A percentile compares a stretch with the other conserved stretches of the same genome.
Evolutionary conservation across 64 coral and sea anemone genomes (phyloP).

Genomic region (Astreopora myriophthalma): DNA sequence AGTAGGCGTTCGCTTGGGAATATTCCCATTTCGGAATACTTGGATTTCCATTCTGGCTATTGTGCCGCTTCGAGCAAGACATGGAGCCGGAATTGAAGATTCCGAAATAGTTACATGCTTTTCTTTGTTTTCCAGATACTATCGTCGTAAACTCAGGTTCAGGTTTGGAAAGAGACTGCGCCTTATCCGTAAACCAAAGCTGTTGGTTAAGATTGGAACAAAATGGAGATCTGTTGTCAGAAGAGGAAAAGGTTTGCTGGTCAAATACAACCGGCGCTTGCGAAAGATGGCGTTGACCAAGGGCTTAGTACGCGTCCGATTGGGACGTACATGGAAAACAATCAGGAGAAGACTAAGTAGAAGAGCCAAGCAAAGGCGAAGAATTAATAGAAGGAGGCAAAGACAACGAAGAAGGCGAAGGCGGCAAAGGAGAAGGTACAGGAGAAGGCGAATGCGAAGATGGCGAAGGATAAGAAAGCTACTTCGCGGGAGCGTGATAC

Average conservation of each 20-base stretch:
- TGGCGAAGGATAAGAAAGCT: neutral
- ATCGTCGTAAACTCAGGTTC: neutral
- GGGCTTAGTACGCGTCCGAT: neutral
- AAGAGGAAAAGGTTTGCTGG: neutral
- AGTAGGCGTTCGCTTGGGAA: too few species aligned
- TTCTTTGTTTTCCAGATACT: neutral
- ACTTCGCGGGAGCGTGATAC: conserved; percentile 2
- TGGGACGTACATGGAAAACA: neutral
- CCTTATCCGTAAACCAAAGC: neutral
- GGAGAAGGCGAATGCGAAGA: neutral
- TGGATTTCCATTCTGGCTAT: too few species aligned
- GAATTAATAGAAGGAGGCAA: neutral
- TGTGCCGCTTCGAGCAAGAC: too few species aligned
- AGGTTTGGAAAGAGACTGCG: neutral
- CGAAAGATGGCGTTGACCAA: neutral
- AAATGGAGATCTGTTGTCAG: neutral
- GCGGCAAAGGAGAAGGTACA: neutral
- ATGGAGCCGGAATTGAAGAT: too few species aligned
- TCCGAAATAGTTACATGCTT: too few species aligned
- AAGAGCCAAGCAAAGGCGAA: neutral
- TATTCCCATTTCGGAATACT: too few species aligned
- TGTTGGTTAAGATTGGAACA: neutral
- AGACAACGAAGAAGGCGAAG: conserved; percentile 1
- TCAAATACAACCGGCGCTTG: neutral
- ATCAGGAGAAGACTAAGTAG: neutral